These are phyloP conservation scores for Bolinopsis microptera DNA, from an alignment of 37 sponge, comb jelly and placozoan species.

Conservation along the genomic window DNA sequence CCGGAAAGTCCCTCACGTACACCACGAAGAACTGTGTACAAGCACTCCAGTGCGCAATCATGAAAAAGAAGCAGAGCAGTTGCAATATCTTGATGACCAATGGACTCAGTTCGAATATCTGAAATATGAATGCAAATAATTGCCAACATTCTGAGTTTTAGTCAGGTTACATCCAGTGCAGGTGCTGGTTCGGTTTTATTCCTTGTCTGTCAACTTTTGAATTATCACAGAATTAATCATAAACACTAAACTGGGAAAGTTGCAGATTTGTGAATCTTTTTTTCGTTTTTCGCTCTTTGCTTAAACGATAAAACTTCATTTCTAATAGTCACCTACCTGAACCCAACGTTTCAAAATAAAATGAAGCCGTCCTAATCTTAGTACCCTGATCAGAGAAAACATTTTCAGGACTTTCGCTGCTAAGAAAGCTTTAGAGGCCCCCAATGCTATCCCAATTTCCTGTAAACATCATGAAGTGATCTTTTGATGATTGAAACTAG, in stretches of 20 bases:
- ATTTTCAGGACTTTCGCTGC: slow-evolving; percentile 24
- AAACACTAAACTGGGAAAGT: too few relatives aligned
- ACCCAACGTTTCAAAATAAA: slow-evolving; percentile 40
- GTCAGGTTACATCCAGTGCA: too few relatives aligned
- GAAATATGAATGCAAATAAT: background rate
- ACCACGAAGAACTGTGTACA: slow-evolving; percentile 52
- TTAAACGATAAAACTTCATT: too few relatives aligned
- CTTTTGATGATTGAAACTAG: background rate
- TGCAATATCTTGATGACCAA: slow-evolving; percentile 55
- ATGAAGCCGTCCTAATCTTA: slow-evolving; percentile 34
- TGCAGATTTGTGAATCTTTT: too few relatives aligned
- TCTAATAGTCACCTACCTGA: too few relatives aligned
- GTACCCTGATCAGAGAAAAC: slow-evolving; percentile 21
- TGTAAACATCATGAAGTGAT: background rate
- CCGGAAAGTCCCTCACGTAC: slow-evolving; percentile 29
- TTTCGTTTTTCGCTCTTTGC: too few relatives aligned
- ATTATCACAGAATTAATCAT: too few relatives aligned
- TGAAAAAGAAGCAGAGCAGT: slow-evolving; percentile 42
- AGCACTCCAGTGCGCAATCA: slow-evolving; percentile 58
- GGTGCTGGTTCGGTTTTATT: too few relatives aligned
- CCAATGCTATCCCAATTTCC: background rate
- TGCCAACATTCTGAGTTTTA: too few relatives aligned
- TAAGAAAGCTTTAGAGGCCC: slow-evolving; percentile 41
- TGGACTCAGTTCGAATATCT: slow-evolving; percentile 62
- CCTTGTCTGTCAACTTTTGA: too few relatives aligned